Base-by-base conservation (phyloP, 2,888 invertebrate genomes). In the Chalcosyrphus nemorum region DNA sequence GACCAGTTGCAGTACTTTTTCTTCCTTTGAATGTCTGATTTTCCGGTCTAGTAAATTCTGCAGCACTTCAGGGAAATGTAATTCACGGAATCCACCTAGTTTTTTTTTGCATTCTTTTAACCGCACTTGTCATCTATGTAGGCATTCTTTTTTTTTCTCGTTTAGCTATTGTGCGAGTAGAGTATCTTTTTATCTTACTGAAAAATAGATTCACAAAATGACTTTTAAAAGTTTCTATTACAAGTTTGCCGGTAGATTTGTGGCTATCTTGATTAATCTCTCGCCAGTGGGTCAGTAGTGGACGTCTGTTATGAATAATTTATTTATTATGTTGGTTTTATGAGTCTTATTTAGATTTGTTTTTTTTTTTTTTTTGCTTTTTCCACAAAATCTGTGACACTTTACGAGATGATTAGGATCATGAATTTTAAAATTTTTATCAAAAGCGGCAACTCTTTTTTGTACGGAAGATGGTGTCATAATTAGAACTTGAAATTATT, bases 41-140 rank as follows among this genome's bases (percentile, higher is more conserved):
- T 84, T 84, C 72, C 82, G 82, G 82, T 84, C 82, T 84, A 78
- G 78, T 84, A 70, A 84, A 68, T 80, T n/a, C n/a, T n/a, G n/a
- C 54, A 52, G 47, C 68, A 63, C 63, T 38, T 19, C 78, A 54
- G 50, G 63, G 54, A 74, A 52, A 78, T 68, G 32, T 56, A 57
- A 63, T 72, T 81, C 77, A 72, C 59, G 38, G 71, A 38, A 63
- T 78, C 57, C 74, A 61, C 38, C 43, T 38, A 32, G 17, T 45
- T 43, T 41, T 63, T 59, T 27, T 59, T 50, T 27, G 6, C 13
- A 29, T 59, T 72, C 50, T 52, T 61, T 72, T 43, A 50, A 57
- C 57, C 71, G 56, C 56, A 74, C 63, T 65, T 74, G 74, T 74
- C 74, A 65, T 65, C n/a, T n/a, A n/a, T 74, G 43, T 65, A 41